Conservation (phyloP, 2,113 vertebrate species). For the Sterrhoptilus dennistouni region DNA sequence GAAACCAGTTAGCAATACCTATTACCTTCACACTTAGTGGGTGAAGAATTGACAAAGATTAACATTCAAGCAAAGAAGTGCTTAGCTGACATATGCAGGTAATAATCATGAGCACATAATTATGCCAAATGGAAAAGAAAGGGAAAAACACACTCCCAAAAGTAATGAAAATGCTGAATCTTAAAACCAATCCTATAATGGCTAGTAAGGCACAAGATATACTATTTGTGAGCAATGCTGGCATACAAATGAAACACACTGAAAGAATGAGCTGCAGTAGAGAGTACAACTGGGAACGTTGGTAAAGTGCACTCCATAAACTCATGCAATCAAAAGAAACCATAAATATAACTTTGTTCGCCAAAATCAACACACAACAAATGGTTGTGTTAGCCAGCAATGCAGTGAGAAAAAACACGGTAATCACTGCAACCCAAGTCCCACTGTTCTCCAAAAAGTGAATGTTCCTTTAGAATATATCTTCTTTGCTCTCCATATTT, state of each 20-base stretch:
- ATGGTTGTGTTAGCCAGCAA: neutral
- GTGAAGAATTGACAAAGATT: constrained; percentile 38
- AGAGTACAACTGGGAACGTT: neutral
- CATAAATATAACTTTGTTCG: neutral
- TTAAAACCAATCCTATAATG: neutral
- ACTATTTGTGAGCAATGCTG: neutral
- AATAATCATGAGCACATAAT: neutral
- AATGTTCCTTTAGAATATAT: neutral
- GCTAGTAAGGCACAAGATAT: neutral
- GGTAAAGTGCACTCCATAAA: neutral
- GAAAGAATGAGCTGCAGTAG: neutral
- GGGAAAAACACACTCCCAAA: neutral
- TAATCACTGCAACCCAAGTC: neutral
- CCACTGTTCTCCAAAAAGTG: neutral
- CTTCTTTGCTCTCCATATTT: neutral
- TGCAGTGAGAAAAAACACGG: neutral
- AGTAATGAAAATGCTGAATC: neutral
- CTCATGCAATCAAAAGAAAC: neutral
- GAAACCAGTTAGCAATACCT: constrained; percentile 30
- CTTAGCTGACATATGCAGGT: neutral
- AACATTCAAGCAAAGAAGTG: neutral
- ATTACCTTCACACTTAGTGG: constrained; percentile 26
- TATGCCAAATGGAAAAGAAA: neutral
- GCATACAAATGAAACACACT: neutral
- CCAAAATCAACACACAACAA: neutral